Evolutionary conservation across 2,113 vertebrate species (phyloP).

Genomic region (Dromiciops gliroides): DNA sequence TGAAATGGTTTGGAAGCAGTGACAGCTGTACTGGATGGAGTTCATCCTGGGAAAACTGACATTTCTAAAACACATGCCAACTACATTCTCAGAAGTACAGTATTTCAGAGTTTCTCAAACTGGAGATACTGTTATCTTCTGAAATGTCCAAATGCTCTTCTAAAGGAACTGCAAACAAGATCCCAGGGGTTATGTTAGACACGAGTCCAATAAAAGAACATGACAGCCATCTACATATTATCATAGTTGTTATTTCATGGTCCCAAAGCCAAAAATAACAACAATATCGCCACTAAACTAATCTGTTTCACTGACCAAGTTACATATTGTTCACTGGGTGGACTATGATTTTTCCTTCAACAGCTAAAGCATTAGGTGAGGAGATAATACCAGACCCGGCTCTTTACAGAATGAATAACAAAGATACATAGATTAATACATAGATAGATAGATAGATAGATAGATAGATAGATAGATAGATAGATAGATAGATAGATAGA

Average conservation of each 20-base stretch:
- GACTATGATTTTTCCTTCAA: background rate
- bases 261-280: background rate
- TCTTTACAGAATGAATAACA: background rate
- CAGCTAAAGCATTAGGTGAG: background rate
- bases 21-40: constrained; percentile 68
- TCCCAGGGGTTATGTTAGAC: constrained; percentile 19
- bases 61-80: constrained; percentile 75
- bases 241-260: background rate
- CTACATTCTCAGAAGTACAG: constrained; percentile 67
- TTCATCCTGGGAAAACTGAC: constrained; percentile 69
- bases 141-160: constrained; percentile 50
- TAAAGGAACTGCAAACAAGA: constrained; percentile 61
- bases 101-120: constrained; percentile 70
- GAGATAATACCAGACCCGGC: background rate
- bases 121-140: constrained; percentile 46
- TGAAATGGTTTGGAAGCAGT: constrained; percentile 35
- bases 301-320: background rate
- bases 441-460: no score
- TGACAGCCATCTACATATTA: background rate
- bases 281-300: background rate
- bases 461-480: no score
- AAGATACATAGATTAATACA: background rate
- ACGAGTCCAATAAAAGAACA: constrained; percentile 8
- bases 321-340: background rate
- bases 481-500: background rate